phyloP scores from a whole-genome alignment of 2,888 invertebrate species.

The Eilema caniola region DNA sequence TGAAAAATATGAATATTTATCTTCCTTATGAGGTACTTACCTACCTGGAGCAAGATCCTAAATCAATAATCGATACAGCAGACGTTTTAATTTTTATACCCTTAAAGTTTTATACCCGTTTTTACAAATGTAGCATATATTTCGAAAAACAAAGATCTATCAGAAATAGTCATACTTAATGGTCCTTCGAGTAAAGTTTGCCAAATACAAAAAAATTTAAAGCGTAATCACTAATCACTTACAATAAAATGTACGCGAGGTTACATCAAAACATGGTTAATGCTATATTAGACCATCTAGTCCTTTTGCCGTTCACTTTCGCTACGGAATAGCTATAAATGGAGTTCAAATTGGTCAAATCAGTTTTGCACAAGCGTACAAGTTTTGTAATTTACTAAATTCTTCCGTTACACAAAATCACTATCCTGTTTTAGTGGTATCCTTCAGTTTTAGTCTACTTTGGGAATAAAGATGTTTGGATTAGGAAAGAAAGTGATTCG shows the following conservation, averaged over 20 bases:
- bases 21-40: slow-evolving; percentile 60
- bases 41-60: slow-evolving; percentile 26
- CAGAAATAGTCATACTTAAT: background rate
- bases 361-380: slow-evolving; percentile 56
- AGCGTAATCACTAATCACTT: slow-evolving; percentile 19
- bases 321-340: slow-evolving; percentile 55
- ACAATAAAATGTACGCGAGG: slow-evolving; percentile 29
- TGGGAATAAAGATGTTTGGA: background rate
- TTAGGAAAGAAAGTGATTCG: slow-evolving; percentile 7
- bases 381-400: slow-evolving; percentile 57
- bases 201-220: background rate
- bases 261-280: slow-evolving; percentile 47
- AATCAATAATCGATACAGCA: slow-evolving; percentile 14
- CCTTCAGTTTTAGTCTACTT: background rate
- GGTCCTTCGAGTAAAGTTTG: background rate
- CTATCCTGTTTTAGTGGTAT: slow-evolving; percentile 26
- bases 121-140: background rate
- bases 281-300: slow-evolving; percentile 40
- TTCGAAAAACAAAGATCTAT: background rate
- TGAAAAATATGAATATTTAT: slow-evolving; percentile 77
- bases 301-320: slow-evolving; percentile 61
- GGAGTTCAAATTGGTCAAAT: slow-evolving; percentile 62
- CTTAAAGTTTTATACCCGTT: slow-evolving; percentile 9
- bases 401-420: slow-evolving; percentile 44
- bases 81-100: slow-evolving; percentile 13